Percentiles rank a stretch among this genome's conserved stretches.
Conservation (phyloP, 2,113 vertebrate species). For the Prunella himalayana region DNA sequence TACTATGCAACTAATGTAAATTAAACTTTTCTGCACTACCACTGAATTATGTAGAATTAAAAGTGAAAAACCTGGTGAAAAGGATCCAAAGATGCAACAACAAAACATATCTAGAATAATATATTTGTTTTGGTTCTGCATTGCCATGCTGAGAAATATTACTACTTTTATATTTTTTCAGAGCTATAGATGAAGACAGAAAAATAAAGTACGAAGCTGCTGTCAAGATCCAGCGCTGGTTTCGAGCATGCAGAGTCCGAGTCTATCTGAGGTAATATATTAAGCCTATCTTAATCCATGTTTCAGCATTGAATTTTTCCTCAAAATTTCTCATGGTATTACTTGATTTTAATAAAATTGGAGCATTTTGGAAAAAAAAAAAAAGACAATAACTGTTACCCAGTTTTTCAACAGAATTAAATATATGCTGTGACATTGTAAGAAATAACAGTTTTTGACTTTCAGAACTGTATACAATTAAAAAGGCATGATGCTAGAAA, state of each 20-base stretch:
- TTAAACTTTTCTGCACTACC: neutral
- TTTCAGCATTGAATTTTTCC: neutral
- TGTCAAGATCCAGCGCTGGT: slow-evolving; percentile 86
- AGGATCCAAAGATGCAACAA: neutral
- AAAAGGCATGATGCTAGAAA: neutral
- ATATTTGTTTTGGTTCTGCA: neutral
- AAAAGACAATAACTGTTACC: neutral
- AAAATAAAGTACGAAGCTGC: slow-evolving; percentile 73
- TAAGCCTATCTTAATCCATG: neutral
- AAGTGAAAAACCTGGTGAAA: neutral
- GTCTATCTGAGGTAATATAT: slow-evolving; percentile 81
- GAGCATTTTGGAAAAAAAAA: neutral
- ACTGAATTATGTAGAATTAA: neutral
- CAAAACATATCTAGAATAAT: neutral
- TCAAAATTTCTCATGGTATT: neutral
- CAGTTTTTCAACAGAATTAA: neutral
- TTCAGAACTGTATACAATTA: neutral
- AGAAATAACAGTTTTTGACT: neutral
- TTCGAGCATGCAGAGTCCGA: slow-evolving; percentile 80
- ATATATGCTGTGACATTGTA: neutral
- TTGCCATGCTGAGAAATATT: neutral
- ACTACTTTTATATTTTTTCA: slow-evolving; percentile 56
- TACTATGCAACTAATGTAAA: neutral
- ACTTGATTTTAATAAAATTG: neutral
- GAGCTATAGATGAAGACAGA: slow-evolving; percentile 75